phyloP scores from a whole-genome alignment of 2,797 vertebrate genomes.

The Apogon talboti region DNA sequence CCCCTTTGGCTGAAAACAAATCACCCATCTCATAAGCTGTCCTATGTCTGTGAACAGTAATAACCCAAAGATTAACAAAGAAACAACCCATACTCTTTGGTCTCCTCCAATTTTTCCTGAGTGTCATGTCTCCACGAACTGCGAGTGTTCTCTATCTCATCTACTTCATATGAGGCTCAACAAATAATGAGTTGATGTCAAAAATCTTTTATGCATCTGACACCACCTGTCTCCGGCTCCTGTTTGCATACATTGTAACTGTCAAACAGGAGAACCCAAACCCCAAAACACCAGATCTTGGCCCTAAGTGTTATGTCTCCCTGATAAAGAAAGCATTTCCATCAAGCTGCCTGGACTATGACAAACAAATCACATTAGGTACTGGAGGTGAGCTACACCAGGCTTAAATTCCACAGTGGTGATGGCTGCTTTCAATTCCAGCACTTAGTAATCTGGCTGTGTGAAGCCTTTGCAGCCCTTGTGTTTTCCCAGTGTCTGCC shows the following conservation, averaged over 20 bases:
- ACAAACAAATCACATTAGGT: constrained; percentile 57
- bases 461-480: constrained; percentile 46
- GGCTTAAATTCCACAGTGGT: constrained; percentile 61
- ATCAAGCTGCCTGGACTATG: constrained; percentile 50
- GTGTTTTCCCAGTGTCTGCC: constrained; percentile 60
- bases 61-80: constrained; percentile 77
- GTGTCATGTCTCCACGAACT: constrained; percentile 31
- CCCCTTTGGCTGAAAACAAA: constrained; percentile 75
- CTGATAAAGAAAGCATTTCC: constrained; percentile 52
- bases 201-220: constrained; percentile 22
- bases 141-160: constrained; percentile 11
- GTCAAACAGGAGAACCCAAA: constrained; percentile 26
- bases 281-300: constrained; percentile 32
- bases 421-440: constrained; percentile 68
- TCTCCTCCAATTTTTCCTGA: constrained; percentile 25
- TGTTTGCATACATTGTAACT: constrained; percentile 11
- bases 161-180: constrained; percentile 37
- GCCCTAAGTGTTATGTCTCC: constrained; percentile 48
- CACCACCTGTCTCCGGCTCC: constrained; percentile 3
- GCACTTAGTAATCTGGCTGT: constrained; percentile 58
- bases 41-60: constrained; percentile 67
- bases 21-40: constrained; percentile 66
- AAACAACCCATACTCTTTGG: constrained; percentile 58
- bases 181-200: constrained; percentile 26
- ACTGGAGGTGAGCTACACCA: constrained; percentile 56